Evolutionary conservation across 2,888 invertebrate genomes (phyloP).

Genomic region (Palloptera scutellata): DNA sequence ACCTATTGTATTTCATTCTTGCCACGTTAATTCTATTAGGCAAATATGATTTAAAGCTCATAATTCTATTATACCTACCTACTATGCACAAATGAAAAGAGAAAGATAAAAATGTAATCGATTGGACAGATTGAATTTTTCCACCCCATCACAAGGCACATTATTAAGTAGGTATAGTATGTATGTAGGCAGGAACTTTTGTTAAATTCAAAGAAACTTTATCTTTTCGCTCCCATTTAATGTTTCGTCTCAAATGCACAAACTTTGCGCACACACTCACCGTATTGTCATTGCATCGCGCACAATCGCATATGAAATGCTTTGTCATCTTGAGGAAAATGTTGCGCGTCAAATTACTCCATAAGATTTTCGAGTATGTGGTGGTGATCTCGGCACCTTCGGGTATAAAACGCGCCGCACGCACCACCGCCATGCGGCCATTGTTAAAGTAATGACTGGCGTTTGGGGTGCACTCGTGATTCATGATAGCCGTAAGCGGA

Average conservation of each 20-base stretch:
- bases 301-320: constrained; percentile 74
- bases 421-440: constrained; percentile 69
- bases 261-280: constrained; percentile 62
- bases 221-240: no score
- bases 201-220: no score
- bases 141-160: no score
- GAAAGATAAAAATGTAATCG: no score
- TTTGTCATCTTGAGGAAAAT: constrained; percentile 72
- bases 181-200: no score
- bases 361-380: constrained; percentile 76
- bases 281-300: constrained; percentile 75
- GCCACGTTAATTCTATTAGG: no score
- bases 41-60: no score
- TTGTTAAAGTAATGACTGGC: constrained; percentile 74
- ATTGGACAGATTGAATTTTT: no score
- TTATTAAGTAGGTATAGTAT: no score
- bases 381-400: constrained; percentile 76
- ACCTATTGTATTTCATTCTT: no score
- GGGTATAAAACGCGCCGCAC: constrained; percentile 69
- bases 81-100: no score
- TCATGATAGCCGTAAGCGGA: constrained; percentile 74
- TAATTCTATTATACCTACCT: no score
- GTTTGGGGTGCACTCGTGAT: constrained; percentile 78
- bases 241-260: not conserved
- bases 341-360: constrained; percentile 74